These are phyloP conservation scores for Choreutis nemorana DNA, from an alignment of 2,888 invertebrate species.

Conservation along the genomic window DNA sequence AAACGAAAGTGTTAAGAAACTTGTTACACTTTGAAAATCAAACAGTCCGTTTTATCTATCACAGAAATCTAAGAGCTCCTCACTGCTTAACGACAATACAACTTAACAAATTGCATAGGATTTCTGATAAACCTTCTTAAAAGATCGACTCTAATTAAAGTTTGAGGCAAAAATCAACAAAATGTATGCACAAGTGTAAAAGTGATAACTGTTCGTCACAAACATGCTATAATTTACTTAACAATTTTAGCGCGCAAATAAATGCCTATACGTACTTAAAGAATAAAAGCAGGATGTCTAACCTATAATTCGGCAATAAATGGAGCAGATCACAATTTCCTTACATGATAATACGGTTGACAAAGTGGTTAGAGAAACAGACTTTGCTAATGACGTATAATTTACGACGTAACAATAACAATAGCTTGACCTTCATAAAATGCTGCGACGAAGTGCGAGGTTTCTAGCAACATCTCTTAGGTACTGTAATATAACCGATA, in stretches of 20 bases:
- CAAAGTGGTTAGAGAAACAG: neutral
- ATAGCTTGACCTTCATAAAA: slow-evolving; percentile 39
- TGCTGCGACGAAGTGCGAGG: slow-evolving; percentile 22
- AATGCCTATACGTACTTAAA: too few species aligned
- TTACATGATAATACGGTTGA: neutral
- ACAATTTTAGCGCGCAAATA: slow-evolving; percentile 19
- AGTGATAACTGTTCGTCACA: slow-evolving; percentile 10
- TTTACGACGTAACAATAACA: slow-evolving; percentile 28
- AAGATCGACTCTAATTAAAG: slow-evolving; percentile 10
- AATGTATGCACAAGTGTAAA: slow-evolving; percentile 8
- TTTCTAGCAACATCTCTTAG: slow-evolving; percentile 24
- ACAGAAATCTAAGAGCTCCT: too few species aligned
- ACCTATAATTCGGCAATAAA: slow-evolving; percentile 36
- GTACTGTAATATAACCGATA: slow-evolving; percentile 3
- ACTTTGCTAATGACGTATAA: neutral
- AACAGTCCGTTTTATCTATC: slow-evolving; percentile 20
- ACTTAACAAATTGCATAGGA: slow-evolving; percentile 17
- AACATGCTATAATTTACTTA: slow-evolving; percentile 17
- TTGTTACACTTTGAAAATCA: slow-evolving; percentile 22
- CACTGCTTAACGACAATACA: too few species aligned
- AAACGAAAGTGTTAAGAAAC: slow-evolving; percentile 26
- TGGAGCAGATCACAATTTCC: slow-evolving; percentile 35
- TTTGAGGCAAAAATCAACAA: neutral
- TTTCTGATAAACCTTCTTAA: slow-evolving; percentile 13
- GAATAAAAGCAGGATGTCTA: too few species aligned